Conservation (phyloP, 2,888 invertebrate genomes). For the Tiliacea aurago region DNA sequence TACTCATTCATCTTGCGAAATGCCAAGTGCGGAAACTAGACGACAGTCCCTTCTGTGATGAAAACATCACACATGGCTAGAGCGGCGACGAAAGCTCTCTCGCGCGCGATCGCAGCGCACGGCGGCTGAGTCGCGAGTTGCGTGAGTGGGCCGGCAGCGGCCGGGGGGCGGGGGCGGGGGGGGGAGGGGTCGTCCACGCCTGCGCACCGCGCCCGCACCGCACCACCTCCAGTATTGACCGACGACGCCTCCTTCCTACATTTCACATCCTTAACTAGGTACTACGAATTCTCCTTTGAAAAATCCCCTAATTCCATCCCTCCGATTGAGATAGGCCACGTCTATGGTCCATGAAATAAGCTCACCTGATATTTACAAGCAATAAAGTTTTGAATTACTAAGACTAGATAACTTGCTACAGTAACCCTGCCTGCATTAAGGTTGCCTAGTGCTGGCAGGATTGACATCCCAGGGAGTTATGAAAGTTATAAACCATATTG, state of each 20-base stretch:
- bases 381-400: conserved; percentile 55
- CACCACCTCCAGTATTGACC: conserved; percentile 90
- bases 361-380: conserved; percentile 69
- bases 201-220: conserved; percentile 86
- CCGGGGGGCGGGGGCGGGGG: conserved; percentile 75
- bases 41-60: conserved; percentile 84
- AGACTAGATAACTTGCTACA: conserved; percentile 31
- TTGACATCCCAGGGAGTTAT: conserved; percentile 45
- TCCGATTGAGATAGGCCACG: conserved; percentile 86
- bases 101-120: conserved; percentile 88
- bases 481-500: conserved; percentile 45
- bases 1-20: conserved; percentile 81
- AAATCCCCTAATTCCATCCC: conserved; percentile 86
- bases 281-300: conserved; percentile 88
- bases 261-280: conserved; percentile 90
- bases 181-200: conserved; percentile 77
- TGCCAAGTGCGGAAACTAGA: conserved; percentile 74
- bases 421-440: conserved; percentile 30
- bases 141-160: conserved; percentile 82
- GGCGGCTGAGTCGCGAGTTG: conserved; percentile 89
- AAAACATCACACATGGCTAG: conserved; percentile 89
- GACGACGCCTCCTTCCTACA: conserved; percentile 90
- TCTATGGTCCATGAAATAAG: conserved; percentile 73
- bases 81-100: conserved; percentile 77
- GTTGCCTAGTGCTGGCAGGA: conserved; percentile 20